Evolutionary conservation across 1,140 invertebrate genomes (phyloP), one percentile per base, ranked within the genome.

Genomic region (Anoplophora glabripennis): DNA sequence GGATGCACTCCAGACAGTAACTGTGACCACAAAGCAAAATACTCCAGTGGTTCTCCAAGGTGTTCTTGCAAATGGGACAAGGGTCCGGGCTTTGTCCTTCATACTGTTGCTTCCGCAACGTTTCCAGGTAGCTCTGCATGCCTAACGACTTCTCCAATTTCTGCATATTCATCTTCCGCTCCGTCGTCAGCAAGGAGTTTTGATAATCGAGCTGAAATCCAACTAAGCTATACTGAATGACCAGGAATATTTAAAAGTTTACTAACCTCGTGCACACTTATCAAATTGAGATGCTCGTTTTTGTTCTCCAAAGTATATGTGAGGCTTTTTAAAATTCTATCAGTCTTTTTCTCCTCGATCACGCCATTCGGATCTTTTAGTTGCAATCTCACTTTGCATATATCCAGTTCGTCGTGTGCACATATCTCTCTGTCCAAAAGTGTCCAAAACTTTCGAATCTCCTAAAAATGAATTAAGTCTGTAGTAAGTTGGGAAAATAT

Each of bases 331-430:
- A 73, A 69, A 1, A 58, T 58, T 51, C 55, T 72, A 53, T 66
- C 66, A 49, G 35, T 44, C 53, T 69, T 63, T 8, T 67, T 62
- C 41, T 64, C 65, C 41, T 69, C 40, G 33, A 53, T 41, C 2
- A 17, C 18, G 21, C 69, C 65, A 15, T 53, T 57, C 7, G 14
- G 55, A 12, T 57, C 70, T n/a, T 80, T 75, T 7, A 85, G 59
- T 53, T 82, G 70, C 14, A 91, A 74, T 37, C 88, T 73, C 38
- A 84, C 81, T 60, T 86, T 89, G 17, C 87, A 88, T 84, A 91
- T 90, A 61, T 82, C 81, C 21, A 92, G 67, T 76, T 92, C 89
- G 76, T 92, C 89, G 41, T 83, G 77, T 7, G 83, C 82, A 33
- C 80, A 80, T 4, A 87, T 78, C 67, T 82, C 76, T 63, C 86